Evolutionary conservation across 2,888 invertebrate genomes (phyloP), one percentile per base, ranked within the genome.

Genomic region (Thysanoteuthis rhombus): DNA sequence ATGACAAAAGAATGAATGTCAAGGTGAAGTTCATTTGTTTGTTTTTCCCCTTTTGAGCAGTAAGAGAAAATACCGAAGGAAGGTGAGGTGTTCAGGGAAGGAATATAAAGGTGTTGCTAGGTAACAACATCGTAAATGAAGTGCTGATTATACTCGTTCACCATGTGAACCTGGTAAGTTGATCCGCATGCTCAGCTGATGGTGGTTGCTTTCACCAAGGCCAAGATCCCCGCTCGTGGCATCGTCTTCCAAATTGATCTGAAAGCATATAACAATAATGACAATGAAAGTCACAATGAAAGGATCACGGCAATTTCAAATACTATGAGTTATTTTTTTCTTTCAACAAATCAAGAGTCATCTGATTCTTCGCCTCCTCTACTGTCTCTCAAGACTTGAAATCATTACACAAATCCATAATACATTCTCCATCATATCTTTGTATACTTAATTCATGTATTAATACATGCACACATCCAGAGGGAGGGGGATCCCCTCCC

Each of bases 101-200:
- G 90, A 39, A 40, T 32, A 90, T 42, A 39, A 32, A 40, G 38
- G 39, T 42, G 39, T 39, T 90, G 42, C 28, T 42, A 90, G 32
- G 10, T 38, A 90, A 90, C 40, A 90, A 28, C 25, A 28, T 40
- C 90, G 39, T 90, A 90, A 90, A 90, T n/a, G 75, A n/a, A 19
- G 92, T 92, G 40, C 45, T 45, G 36, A 93, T 95, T 95, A 96
- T 42, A 96, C 95, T 92, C 94, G 94, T 90, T 96, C 95, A 39
- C 96, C 96, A 22, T 94, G 93, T 19, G 95, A 95, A 90, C 95
- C 95, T 40, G 95, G 95, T 36, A 96, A 93, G 89, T 95, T 95
- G 47, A 95, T 94, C 92, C 95, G 94, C 93, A 95, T 94, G 93
- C 95, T 95, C 94, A 95, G 94, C 42, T 92, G 92, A 92, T 95